Conservation (phyloP, 2,888 invertebrate species). For the Tenthredo mesomela region DNA sequence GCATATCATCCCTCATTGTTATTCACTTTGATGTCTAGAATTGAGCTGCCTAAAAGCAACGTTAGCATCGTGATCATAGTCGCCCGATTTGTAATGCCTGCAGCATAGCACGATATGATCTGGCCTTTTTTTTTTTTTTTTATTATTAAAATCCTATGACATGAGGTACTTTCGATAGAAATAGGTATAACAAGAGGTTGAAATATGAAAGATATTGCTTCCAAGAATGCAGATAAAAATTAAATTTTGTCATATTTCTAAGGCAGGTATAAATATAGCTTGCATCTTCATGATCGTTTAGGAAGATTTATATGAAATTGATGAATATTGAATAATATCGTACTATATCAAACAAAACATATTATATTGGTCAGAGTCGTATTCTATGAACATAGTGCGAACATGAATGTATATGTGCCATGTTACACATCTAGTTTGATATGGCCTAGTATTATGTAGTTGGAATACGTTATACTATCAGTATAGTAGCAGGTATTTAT, state of each 20-base stretch:
- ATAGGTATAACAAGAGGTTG: background rate
- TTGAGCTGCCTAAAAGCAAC: background rate
- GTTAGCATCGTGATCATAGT: background rate
- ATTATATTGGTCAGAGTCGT: background rate
- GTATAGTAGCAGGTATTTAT: constrained; percentile 68
- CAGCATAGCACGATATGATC: background rate
- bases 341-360: background rate
- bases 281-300: background rate
- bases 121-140: no score
- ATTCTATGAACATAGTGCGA: background rate
- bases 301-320: background rate
- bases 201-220: background rate
- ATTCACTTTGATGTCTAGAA: constrained; percentile 15
- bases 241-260: background rate
- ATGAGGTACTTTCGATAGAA: background rate
- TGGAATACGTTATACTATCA: constrained; percentile 25
- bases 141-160: background rate
- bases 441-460: background rate
- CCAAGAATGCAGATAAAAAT: background rate
- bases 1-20: background rate
- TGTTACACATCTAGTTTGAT: background rate
- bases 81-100: background rate
- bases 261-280: background rate
- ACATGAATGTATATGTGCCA: background rate
- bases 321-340: background rate